Evolutionary conservation across 2,888 invertebrate genomes (phyloP).

Genomic region (Bhutanitis thaidina): DNA sequence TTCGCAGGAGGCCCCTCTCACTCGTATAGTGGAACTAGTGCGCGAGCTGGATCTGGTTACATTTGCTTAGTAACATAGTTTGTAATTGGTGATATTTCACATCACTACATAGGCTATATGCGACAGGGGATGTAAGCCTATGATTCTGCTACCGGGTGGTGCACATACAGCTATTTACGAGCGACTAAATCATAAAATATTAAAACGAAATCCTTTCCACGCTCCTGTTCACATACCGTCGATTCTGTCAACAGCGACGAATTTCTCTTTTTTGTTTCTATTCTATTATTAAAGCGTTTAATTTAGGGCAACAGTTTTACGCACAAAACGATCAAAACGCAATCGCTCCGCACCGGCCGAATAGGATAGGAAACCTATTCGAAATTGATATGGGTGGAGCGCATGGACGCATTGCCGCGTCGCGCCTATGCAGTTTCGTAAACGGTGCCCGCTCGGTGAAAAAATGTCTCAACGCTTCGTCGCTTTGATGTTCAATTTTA

Average conservation of each 20-base stretch:
- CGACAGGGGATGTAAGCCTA: too few species aligned
- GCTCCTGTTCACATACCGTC: conserved; percentile 36
- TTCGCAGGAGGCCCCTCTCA: conserved; percentile 57
- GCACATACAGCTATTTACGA: conserved; percentile 30
- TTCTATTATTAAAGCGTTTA: conserved; percentile 77
- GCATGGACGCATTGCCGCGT: conserved; percentile 60
- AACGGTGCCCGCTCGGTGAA: conserved; percentile 49
- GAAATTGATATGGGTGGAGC: conserved; percentile 79
- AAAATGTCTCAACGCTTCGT: conserved; percentile 41
- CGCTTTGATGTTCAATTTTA: conserved; percentile 27
- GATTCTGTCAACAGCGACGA: conserved; percentile 54
- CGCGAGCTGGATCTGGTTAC: conserved; percentile 54
- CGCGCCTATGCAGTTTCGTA: conserved; percentile 73
- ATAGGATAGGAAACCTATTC: conserved; percentile 77
- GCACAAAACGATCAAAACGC: conserved; percentile 75
- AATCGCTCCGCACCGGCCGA: conserved; percentile 64
- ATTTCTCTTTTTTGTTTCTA: conserved; percentile 69
- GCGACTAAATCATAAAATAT: conserved; percentile 59
- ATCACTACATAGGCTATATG: neutral
- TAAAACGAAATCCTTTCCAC: conserved; percentile 40
- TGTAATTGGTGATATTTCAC: conserved; percentile 55
- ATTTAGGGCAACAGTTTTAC: conserved; percentile 77
- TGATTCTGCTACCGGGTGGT: too few species aligned
- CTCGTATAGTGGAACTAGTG: conserved; percentile 72
- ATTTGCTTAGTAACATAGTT: conserved; percentile 68